Percentiles rank a stretch among this genome's conserved stretches.
These are phyloP conservation scores for Meganola albula DNA, from an alignment of 2,888 invertebrate species.

Conservation along the genomic window DNA sequence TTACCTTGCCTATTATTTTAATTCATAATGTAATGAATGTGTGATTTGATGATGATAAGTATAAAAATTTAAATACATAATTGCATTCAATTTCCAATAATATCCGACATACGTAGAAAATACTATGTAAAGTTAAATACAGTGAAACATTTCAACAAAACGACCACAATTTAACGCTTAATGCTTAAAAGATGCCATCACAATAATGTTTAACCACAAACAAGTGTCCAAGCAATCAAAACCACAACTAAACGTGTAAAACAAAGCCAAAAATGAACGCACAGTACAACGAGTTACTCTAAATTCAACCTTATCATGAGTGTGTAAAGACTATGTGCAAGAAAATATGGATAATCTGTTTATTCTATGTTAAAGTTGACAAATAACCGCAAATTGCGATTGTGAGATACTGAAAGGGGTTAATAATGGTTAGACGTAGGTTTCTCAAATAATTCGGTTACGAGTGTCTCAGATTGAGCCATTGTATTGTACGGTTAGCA, in stretches of 20 bases:
- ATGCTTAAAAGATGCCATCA: constrained; percentile 15
- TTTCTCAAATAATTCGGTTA: constrained; percentile 56
- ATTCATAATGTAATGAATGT: too few species aligned
- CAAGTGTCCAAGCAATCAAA: constrained; percentile 42
- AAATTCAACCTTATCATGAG: too few species aligned
- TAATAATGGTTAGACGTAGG: constrained; percentile 54
- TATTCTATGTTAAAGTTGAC: constrained; percentile 39
- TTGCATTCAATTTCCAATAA: too few species aligned
- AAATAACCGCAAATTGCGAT: constrained; percentile 74
- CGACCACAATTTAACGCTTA: constrained; percentile 22
- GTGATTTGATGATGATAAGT: too few species aligned
- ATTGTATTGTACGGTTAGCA: constrained; percentile 45
- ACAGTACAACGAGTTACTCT: too few species aligned
- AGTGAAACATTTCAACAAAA: constrained; percentile 18
- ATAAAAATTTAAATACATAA: too few species aligned
- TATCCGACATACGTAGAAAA: too few species aligned
- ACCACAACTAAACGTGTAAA: constrained; percentile 46
- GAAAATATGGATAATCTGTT: constrained; percentile 37
- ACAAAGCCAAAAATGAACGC: constrained; percentile 51
- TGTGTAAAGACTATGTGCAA: constrained; percentile 38
- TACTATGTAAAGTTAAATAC: too few species aligned
- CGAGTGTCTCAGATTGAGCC: constrained; percentile 67
- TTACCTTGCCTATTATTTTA: too few species aligned
- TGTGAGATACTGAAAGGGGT: constrained; percentile 64
- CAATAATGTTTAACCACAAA: constrained; percentile 33